Conservation (phyloP, 1,140 invertebrate genomes). For the Zaprionus ornatus region DNA sequence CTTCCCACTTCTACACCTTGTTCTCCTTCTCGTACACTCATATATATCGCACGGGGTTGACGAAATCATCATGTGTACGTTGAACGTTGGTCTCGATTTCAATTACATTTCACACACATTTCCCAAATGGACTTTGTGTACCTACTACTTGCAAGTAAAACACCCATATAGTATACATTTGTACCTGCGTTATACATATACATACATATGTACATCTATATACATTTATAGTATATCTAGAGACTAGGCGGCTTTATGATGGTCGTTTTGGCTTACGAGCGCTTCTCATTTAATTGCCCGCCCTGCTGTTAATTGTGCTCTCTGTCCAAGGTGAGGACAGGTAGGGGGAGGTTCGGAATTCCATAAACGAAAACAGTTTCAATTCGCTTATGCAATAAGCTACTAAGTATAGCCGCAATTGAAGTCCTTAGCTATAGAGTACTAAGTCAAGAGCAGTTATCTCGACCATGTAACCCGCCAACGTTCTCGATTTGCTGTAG, state of each 20-base stretch:
- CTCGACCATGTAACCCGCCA: neutral
- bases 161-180: neutral
- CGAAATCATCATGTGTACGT: conserved; percentile 16
- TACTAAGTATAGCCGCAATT: neutral
- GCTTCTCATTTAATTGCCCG: conserved; percentile 6
- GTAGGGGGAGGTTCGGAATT: neutral
- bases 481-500: conserved; percentile 20
- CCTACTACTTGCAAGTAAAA: neutral
- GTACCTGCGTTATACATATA: neutral
- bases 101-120: conserved; percentile 25
- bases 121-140: conserved; percentile 22
- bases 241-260: conserved; percentile 11
- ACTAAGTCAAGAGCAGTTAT: neutral
- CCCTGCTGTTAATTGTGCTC: conserved; percentile 18
- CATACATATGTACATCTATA: neutral
- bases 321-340: neutral
- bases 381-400: conserved; percentile 15
- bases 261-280: conserved; percentile 12
- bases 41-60: conserved; percentile 24
- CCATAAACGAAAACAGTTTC: conserved; percentile 17
- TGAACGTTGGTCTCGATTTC: conserved; percentile 17
- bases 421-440: conserved; percentile 1
- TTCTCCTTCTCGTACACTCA: conserved; percentile 1
- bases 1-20: neutral
- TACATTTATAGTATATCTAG: neutral